Base-by-base conservation (phyloP, 2,888 invertebrate genomes). In the Ormyrus nitidulus region DNA sequence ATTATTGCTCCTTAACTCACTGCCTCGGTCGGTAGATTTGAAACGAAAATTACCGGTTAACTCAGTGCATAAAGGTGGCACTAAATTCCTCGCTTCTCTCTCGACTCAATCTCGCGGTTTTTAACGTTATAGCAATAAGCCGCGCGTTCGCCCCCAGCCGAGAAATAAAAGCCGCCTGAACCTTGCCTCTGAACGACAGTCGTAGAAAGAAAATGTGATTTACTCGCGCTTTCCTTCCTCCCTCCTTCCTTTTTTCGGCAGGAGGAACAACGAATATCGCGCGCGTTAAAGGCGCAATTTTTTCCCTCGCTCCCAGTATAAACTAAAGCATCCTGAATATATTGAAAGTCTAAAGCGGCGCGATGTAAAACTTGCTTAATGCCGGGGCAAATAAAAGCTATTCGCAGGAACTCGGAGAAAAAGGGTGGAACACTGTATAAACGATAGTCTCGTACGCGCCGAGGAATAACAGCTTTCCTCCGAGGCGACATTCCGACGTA, bases 341-440 rank as follows among this genome's bases (percentile, higher is more conserved):
- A 80, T 76, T 80, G 80, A 80, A 79, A 74, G 61, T 46, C 65
- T 58, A 68, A 69, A 74, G 54, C 69, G 64, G 44, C 56, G 5
- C 61, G 73, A 74, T 79, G 79, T 79, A 74, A 79, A 79, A 54
- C 58, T 68, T 65, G 53, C 70, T 79, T 75, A 79, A 79, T 65
- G 69, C 65, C 34, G 51, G 4, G 70, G 70, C 70, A 72, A 78
- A 78, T 72, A 78, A 78, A 78, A 78, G 72, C 66, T 71, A 58
- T 71, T 71, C 71, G 53, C 46, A 10, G 19, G 58, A 34, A 4
- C 34, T 34, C 4, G 34, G 34, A 34, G 34, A 34, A 34, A 34
- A 34, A 34, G 9, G 49, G 59, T 11, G 48, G 19, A 19, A 0
- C 51, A 6, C 61, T 9, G 11, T 58, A 65, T 65, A 65, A 58